Evolutionary conservation across 2,888 invertebrate genomes (phyloP).

Genomic region (Prenolepis imparis): DNA sequence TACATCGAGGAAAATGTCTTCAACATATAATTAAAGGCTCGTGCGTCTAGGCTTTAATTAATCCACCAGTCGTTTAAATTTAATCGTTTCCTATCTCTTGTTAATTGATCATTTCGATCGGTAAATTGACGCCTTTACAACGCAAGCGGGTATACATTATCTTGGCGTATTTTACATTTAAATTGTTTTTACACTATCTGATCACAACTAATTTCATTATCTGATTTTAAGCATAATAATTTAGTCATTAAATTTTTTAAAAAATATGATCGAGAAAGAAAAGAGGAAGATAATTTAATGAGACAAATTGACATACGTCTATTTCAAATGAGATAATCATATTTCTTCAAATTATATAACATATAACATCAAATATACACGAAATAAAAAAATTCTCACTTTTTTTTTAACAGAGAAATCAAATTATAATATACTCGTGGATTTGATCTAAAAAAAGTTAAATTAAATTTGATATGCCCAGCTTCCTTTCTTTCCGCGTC

Average conservation of each 20-base stretch:
- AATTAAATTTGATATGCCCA: not conserved
- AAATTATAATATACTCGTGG: not conserved
- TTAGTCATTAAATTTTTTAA: slow-evolving; percentile 12
- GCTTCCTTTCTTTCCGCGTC: not conserved
- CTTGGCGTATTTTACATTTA: not conserved
- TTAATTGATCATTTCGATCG: slow-evolving; percentile 5
- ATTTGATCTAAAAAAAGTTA: not conserved
- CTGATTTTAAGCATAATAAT: not conserved
- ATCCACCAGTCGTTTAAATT: slow-evolving; percentile 15
- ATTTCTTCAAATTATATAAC: not conserved
- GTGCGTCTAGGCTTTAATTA: not conserved
- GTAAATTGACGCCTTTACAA: not conserved
- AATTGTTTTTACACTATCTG: not conserved
- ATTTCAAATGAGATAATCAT: not conserved
- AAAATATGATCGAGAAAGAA: not conserved
- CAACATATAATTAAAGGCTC: slow-evolving; percentile 19
- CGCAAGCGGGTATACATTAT: not conserved
- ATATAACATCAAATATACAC: not conserved
- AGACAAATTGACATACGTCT: not conserved
- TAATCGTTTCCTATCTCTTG: not conserved
- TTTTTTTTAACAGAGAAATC: not conserved
- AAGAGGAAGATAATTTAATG: not conserved
- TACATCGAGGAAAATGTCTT: not conserved
- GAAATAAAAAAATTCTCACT: not conserved
- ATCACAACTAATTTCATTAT: not conserved